Base-by-base conservation (phyloP, 2,888 invertebrate genomes). In the Netelia virgata region DNA sequence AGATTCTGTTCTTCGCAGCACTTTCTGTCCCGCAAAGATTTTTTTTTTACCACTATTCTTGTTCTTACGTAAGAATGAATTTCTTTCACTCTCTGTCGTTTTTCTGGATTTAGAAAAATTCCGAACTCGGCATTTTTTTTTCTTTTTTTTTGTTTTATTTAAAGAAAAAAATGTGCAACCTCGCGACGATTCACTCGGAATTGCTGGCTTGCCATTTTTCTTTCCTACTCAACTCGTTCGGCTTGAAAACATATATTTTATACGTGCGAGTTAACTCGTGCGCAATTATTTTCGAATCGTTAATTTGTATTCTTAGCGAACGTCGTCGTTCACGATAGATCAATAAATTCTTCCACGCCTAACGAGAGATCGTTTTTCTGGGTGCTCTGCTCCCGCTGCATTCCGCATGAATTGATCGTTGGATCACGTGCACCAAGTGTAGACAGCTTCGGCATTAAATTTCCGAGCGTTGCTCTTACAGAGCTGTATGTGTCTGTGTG, bases 271-370 rank as follows among this genome's bases (percentile, higher is more conserved):
- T 18, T 55, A 59, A 10, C 59, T 11, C 11, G 36, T 8, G 64
- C 18, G 68, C 18, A 23, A 73, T 18, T 75, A 47, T 36, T 50
- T 23, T 23, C 2, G 63, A 69, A 69, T 74, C 10, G 11, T 16
- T 41, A 59, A 59, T 70, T 47, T 61, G 23, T 43, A 78, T 78
- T 78, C 69, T 64, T 73, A 10, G 1, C 23, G 14, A 70, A 57
- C 78, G 41, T 72, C 53, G n/a, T 20, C n/a, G 28, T 57, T 18
- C 9, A 43, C 36, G 64, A 68, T 20, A 59, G 73, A 69, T 78
- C 73, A 74, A 82, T 84, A 83, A 82, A 82, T 85, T 75, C 72
- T 83, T 73, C 77, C 10, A 53, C n/a, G 75, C 70, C 70, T 83
- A 11, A 11, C 41, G 41, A 41, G 43, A n/a, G 47, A 47, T 80